Evolutionary conservation across 2,113 vertebrate species (phyloP).

Genomic region (Neolamprologus longior): DNA sequence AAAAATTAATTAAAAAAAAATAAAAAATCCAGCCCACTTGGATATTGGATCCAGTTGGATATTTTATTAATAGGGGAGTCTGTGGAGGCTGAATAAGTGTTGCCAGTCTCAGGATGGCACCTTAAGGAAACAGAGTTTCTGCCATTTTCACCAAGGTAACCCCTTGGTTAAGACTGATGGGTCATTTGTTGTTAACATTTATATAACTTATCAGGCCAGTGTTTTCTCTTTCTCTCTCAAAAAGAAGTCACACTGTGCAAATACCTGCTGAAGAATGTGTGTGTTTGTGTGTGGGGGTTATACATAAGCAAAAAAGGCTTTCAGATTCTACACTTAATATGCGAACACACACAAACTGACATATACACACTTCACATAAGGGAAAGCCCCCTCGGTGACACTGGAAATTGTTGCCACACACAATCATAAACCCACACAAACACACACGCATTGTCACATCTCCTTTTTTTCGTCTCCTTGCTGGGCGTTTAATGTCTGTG

Average conservation of each 20-base stretch:
- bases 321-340: neutral
- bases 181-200: neutral
- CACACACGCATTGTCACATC: neutral
- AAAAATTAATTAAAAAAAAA: rapidly evolving
- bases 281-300: neutral
- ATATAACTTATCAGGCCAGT: neutral
- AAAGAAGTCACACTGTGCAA: neutral
- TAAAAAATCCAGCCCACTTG: neutral
- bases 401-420: constrained; percentile 9
- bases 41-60: neutral
- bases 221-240: neutral
- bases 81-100: neutral
- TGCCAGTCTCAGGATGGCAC: neutral
- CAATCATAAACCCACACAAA: neutral
- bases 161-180: neutral
- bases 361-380: neutral
- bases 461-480: neutral
- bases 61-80: neutral
- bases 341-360: neutral
- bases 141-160: neutral
- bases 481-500: constrained; percentile 8
- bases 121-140: neutral
- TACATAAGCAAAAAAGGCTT: neutral
- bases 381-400: constrained; percentile 12
- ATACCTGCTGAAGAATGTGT: neutral